phyloP scores from a whole-genome alignment of 2,888 invertebrate genomes.

The Nomada flava region DNA sequence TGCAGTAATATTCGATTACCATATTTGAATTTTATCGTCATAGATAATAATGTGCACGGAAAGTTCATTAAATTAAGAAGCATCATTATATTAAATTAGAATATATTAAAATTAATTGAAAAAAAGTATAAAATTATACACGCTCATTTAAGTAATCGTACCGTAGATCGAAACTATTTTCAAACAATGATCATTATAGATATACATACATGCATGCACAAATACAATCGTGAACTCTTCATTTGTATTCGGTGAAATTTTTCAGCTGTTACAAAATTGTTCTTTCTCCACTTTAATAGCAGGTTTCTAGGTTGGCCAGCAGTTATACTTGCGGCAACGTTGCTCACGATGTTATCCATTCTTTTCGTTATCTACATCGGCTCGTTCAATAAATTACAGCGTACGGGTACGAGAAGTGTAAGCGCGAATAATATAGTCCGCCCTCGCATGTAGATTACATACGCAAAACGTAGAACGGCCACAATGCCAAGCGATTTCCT shows the following conservation, averaged over 20 bases:
- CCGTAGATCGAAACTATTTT: too few relatives aligned
- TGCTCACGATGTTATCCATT: constrained; percentile 46
- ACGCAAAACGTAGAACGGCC: constrained; percentile 68
- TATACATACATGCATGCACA: too few relatives aligned
- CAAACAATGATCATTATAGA: too few relatives aligned
- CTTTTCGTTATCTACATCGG: constrained; percentile 52
- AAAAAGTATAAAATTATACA: too few relatives aligned
- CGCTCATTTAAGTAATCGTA: too few relatives aligned
- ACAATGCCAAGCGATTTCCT: constrained; percentile 79
- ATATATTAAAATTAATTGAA: too few relatives aligned
- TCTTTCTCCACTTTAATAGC: constrained; percentile 31
- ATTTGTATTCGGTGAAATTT: neutral
- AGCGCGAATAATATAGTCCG: constrained; percentile 81
- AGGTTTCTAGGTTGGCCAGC: constrained; percentile 52
- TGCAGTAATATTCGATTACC: too few relatives aligned
- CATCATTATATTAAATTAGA: too few relatives aligned
- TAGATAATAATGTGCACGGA: too few relatives aligned
- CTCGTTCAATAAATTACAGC: constrained; percentile 59
- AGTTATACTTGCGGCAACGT: constrained; percentile 20
- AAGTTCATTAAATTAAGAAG: too few relatives aligned
- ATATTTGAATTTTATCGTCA: too few relatives aligned
- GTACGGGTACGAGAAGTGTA: constrained; percentile 54
- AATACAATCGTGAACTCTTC: neutral
- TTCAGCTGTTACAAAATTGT: constrained; percentile 22
- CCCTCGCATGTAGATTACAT: constrained; percentile 77